Base-by-base conservation (phyloP, 2,113 vertebrate species). In the Onychostruthus taczanowskii region DNA sequence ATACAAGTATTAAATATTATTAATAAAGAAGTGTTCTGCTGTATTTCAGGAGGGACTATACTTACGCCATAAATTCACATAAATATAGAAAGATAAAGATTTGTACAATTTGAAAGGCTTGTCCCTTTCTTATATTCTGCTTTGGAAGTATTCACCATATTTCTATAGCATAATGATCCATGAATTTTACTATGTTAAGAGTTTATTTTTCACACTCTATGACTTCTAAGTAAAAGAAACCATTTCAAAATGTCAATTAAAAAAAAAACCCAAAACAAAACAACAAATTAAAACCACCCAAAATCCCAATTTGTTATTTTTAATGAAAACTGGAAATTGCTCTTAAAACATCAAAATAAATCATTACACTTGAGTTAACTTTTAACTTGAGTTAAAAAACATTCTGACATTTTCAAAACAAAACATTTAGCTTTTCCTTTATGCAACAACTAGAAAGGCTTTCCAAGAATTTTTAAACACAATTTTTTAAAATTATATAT, bases 231-330 rank as follows among this genome's bases (percentile, higher is more conserved):
- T 79, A 33, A 67, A 16, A 80, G 26, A 85, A 91, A 58, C 4
- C 3, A 58, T 43, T 77, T 55, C 13, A 72, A 72, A 89, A 70
- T 37, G 3, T 53, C 35, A 67, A 72, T 58, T 44, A 53, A 39
- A 41, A 67, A 72, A 62, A 53, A 53, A 39, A 17, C 10, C 7
- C 52, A 16, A 8, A 21, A 35, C 2, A 33, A 21, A 56, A 14
- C 13, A 10, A 4, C n/a, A 28, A 52, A 52, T 14, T 4, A 28
- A 55, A 56, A 7, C 3, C 3, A 1, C 18, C 10, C 14, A 9
- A 44, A 75, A 7, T 2, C 9, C 9, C 7, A 5, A 7, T n/a
- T 9, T 44, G n/a, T 64, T 46, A 41, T 55, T 63, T 64, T 50
- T 18, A 22, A 72, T 16, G 1, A 87, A 23, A 11, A 59, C 10